Percentiles rank a stretch among this genome's conserved stretches.
phyloP scores from a whole-genome alignment of 1,140 invertebrate species.

The Musca vetustissima region DNA sequence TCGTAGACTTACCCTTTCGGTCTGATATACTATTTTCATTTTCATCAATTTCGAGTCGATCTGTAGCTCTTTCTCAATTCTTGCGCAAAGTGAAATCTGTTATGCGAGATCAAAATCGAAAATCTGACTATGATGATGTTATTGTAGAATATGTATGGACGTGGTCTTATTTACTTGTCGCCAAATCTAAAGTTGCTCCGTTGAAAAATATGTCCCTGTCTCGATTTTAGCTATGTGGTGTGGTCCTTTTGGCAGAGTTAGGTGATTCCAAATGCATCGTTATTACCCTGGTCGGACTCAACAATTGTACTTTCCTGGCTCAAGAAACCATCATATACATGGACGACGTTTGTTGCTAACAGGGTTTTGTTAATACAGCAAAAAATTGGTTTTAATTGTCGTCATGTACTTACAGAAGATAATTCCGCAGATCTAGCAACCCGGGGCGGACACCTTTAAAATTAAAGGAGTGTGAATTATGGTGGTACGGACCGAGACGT shows the following conservation, averaged over 20 bases:
- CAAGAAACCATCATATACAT: constrained; percentile 36
- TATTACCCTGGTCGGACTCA: constrained; percentile 49
- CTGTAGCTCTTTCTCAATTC: too few species aligned
- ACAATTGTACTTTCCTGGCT: constrained; percentile 55
- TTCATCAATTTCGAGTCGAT: too few species aligned
- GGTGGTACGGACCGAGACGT: constrained; percentile 41
- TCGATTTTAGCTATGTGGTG: neutral
- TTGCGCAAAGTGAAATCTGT: too few species aligned
- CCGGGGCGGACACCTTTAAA: constrained; percentile 33
- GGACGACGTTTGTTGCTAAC: constrained; percentile 54
- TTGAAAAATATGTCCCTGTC: neutral
- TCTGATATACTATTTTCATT: too few species aligned
- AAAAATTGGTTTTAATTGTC: constrained; percentile 44
- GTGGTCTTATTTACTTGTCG: neutral
- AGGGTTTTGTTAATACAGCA: constrained; percentile 47
- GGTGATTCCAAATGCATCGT: neutral
- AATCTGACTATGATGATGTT: constrained; percentile 32
- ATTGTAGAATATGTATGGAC: constrained; percentile 38
- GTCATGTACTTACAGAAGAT: constrained; percentile 46
- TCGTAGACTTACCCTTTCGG: too few species aligned
- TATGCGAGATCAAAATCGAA: neutral
- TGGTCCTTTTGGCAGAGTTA: neutral
- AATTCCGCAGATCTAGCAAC: constrained; percentile 58
- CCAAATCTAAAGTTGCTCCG: neutral
- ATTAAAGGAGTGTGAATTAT: constrained; percentile 33